Evolutionary conservation across 2,113 vertebrate genomes (phyloP).

Genomic region (Tetrax tetrax): DNA sequence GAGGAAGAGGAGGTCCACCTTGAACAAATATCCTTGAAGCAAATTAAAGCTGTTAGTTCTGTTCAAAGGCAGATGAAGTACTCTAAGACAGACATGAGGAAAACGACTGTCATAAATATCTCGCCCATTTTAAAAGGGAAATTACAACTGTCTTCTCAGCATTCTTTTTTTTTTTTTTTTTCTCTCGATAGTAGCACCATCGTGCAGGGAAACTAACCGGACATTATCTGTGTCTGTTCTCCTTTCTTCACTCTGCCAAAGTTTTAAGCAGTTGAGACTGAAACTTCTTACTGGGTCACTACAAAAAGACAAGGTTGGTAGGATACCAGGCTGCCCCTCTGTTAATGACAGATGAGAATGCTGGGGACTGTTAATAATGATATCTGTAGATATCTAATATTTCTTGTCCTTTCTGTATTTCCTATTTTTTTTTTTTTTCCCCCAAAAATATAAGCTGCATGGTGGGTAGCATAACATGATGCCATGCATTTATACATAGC

Average conservation of each 20-base stretch:
- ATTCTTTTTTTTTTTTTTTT: background rate
- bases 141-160: background rate
- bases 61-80: background rate
- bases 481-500: background rate
- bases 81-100: background rate
- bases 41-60: background rate
- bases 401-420: background rate
- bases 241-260: background rate
- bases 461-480: background rate
- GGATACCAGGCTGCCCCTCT: background rate
- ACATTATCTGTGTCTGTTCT: background rate
- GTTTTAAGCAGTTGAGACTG: background rate
- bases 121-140: background rate
- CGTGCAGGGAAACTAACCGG: background rate
- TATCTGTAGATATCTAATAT: background rate
- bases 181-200: background rate
- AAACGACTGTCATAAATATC: background rate
- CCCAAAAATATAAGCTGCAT: background rate
- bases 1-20: background rate
- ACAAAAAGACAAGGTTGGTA: background rate
- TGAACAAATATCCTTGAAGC: background rate
- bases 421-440: constrained; percentile 39
- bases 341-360: background rate
- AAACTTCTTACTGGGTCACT: background rate
- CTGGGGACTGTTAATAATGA: background rate